These are phyloP conservation scores for Pogonophryne albipinna DNA, from an alignment of 2,797 vertebrate genomes.

Conservation along the genomic window DNA sequence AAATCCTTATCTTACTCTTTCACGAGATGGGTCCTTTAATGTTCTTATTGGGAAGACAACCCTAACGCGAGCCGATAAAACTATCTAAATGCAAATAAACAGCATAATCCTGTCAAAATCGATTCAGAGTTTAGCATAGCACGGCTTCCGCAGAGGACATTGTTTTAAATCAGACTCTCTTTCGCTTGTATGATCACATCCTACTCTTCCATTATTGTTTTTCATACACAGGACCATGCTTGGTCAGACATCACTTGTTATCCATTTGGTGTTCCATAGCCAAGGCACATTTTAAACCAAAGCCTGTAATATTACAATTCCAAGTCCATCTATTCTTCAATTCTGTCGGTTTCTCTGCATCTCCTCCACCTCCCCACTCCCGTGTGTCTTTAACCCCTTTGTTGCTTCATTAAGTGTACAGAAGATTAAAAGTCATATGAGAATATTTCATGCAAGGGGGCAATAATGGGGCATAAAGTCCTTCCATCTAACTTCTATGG, in stretches of 20 bases:
- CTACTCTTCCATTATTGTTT: neutral
- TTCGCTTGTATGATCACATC: slow-evolving; percentile 32
- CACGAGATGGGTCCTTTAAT: slow-evolving; percentile 46
- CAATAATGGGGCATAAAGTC: neutral
- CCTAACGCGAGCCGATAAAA: slow-evolving; percentile 63
- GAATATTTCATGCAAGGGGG: neutral
- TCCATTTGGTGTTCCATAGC: neutral
- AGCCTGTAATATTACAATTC: neutral
- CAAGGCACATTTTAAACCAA: neutral
- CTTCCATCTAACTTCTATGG: neutral
- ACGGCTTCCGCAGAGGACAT: slow-evolving; percentile 31
- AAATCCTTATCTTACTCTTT: slow-evolving; percentile 51
- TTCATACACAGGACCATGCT: slow-evolving; percentile 6
- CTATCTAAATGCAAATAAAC: slow-evolving; percentile 83
- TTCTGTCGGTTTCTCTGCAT: slow-evolving; percentile 1
- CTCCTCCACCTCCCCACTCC: neutral
- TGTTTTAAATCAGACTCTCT: slow-evolving; percentile 42
- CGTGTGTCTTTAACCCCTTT: neutral
- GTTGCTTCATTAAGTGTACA: neutral
- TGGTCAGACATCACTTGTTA: slow-evolving; percentile 17
- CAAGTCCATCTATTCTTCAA: neutral
- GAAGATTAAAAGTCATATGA: neutral
- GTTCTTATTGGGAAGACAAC: slow-evolving; percentile 45
- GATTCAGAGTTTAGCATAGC: slow-evolving; percentile 53
- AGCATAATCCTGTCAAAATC: slow-evolving; percentile 48